A percentile compares a stretch with the other conserved stretches of the same genome.
Conservation (phyloP, 2,797 vertebrate species). For the Lophotriccus pileatus region DNA sequence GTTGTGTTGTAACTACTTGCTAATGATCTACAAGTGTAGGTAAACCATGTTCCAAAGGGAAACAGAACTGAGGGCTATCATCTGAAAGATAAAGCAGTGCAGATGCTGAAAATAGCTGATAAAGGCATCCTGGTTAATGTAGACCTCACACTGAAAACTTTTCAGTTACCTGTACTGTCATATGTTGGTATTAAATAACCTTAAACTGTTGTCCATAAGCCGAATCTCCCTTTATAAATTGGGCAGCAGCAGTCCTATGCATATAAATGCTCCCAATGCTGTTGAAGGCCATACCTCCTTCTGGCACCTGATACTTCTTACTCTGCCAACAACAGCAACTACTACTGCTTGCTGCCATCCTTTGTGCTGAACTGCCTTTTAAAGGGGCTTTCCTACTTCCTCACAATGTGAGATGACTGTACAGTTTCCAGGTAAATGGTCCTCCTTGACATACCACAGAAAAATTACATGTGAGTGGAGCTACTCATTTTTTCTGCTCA, state of each 20-base stretch:
- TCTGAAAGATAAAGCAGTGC: background rate
- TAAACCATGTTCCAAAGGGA: background rate
- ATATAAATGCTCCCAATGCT: background rate
- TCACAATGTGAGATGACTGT: background rate
- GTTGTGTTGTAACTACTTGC: background rate
- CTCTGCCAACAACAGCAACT: background rate
- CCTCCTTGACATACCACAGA: background rate
- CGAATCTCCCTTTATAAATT: background rate
- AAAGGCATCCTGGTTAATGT: background rate
- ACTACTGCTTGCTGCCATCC: background rate
- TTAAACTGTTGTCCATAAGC: background rate
- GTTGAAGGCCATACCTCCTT: background rate
- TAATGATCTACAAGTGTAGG: background rate
- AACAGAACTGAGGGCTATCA: background rate
- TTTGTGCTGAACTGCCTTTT: background rate
- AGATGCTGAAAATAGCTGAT: background rate
- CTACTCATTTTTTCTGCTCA: background rate
- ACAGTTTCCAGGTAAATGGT: background rate
- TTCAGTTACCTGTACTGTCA: background rate
- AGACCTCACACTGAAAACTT: background rate
- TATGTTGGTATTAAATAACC: background rate
- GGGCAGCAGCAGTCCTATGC: background rate
- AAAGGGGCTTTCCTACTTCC: background rate
- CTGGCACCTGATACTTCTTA: background rate
- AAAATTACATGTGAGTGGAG: accelerated